These are phyloP conservation scores for Agrotis puta DNA, from an alignment of 2,888 invertebrate genomes.

Conservation along the genomic window DNA sequence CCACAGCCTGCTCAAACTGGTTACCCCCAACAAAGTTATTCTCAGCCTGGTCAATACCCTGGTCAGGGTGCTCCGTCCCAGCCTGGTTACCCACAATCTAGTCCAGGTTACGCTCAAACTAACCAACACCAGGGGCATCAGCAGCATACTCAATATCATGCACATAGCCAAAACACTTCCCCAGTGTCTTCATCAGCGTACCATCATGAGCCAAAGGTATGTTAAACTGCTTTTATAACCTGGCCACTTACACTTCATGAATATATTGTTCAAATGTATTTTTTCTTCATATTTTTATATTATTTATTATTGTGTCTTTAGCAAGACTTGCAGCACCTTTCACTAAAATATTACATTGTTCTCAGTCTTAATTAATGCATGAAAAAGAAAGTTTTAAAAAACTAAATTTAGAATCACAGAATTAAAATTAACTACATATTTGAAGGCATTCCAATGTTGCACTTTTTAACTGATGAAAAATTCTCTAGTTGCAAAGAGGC, in stretches of 20 bases:
- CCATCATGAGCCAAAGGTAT: slow-evolving; percentile 79
- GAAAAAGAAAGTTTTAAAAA: too few relatives aligned
- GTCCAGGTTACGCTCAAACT: slow-evolving; percentile 70
- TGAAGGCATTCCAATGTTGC: too few relatives aligned
- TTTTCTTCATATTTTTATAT: background rate
- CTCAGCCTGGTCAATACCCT: slow-evolving; percentile 66
- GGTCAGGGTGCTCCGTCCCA: slow-evolving; percentile 65
- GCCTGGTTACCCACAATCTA: slow-evolving; percentile 67
- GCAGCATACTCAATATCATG: slow-evolving; percentile 69
- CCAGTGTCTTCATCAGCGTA: slow-evolving; percentile 74
- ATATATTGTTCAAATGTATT: background rate
- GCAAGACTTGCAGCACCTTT: background rate
- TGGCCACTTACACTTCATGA: slow-evolving; percentile 1
- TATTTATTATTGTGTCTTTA: background rate
- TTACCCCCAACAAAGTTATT: slow-evolving; percentile 73
- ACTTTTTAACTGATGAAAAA: too few relatives aligned
- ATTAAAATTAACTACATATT: too few relatives aligned
- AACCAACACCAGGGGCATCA: slow-evolving; percentile 80
- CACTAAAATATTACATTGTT: background rate
- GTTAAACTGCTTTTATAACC: slow-evolving; percentile 66
- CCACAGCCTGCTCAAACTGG: slow-evolving; percentile 67
- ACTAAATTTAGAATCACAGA: too few relatives aligned
- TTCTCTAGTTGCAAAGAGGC: too few relatives aligned
- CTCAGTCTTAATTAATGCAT: background rate
- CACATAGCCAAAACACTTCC: slow-evolving; percentile 76